Conservation (phyloP, 2,113 vertebrate species). For the Anarhynchus alexandrinus region DNA sequence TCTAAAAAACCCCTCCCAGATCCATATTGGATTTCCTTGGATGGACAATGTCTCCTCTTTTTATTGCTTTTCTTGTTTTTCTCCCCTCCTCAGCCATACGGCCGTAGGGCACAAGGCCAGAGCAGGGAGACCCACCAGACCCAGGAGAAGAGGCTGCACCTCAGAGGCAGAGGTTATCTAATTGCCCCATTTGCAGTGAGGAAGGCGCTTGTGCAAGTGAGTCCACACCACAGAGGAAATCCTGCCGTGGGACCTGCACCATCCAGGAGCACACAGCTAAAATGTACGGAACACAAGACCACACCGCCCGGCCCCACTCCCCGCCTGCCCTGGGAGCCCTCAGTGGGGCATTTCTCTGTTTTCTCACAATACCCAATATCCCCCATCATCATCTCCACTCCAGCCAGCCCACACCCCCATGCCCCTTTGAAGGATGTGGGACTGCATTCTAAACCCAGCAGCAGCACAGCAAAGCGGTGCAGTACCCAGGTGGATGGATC, state of each 20-base stretch:
- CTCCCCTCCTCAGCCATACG: not conserved
- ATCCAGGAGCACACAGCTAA: not conserved
- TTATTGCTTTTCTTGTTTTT: not conserved
- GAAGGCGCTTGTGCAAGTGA: not conserved
- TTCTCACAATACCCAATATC: not conserved
- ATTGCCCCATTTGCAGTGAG: not conserved
- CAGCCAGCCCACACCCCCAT: not conserved
- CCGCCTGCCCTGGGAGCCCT: not conserved
- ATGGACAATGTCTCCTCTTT: not conserved
- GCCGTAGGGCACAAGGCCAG: not conserved
- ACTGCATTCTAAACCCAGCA: not conserved
- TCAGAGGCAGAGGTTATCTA: not conserved
- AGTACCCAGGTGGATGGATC: not conserved
- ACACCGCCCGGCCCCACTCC: accelerated
- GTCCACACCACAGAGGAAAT: not conserved
- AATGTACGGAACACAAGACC: accelerated
- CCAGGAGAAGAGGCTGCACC: not conserved
- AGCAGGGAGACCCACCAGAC: not conserved
- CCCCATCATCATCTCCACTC: not conserved
- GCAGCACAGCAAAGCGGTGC: not conserved
- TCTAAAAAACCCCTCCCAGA: not conserved
- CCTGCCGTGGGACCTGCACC: accelerated
- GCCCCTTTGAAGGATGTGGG: not conserved
- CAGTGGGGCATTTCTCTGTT: not conserved
- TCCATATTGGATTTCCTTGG: not conserved